Percentiles rank a stretch among this genome's conserved stretches.
These are phyloP conservation scores for Caenorhabditis virilis DNA, from an alignment of 2,888 invertebrate genomes.

Conservation along the genomic window DNA sequence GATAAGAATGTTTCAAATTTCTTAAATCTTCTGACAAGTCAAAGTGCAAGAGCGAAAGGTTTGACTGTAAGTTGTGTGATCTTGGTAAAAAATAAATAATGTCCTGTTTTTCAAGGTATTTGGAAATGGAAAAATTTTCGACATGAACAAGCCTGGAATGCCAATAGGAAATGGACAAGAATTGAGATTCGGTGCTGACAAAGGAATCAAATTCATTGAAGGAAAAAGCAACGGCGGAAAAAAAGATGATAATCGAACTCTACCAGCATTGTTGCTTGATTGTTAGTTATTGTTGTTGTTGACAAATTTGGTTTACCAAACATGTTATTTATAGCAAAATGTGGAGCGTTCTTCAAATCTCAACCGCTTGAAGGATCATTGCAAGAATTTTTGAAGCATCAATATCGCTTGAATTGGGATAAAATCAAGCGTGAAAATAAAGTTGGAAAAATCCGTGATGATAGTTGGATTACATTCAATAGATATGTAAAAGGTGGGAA, in stretches of 20 bases:
- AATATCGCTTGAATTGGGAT: not conserved
- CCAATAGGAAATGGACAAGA: slow-evolving; percentile 3
- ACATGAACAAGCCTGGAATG: not conserved
- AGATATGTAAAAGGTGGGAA: slow-evolving; percentile 2
- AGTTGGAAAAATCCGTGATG: not conserved
- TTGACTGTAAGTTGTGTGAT: slow-evolving; percentile 7
- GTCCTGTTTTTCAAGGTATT: not conserved
- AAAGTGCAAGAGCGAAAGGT: slow-evolving; percentile 2
- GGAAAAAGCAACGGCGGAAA: not conserved
- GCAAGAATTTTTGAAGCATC: not conserved
- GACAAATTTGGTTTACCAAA: not conserved
- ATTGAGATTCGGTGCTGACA: not conserved
- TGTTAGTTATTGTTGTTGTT: not conserved
- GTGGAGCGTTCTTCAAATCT: not conserved
- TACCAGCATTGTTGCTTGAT: not conserved
- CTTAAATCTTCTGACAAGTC: slow-evolving; percentile 21
- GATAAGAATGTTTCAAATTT: slow-evolving; percentile 22
- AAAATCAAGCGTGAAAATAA: not conserved
- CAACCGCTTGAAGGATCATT: not conserved
- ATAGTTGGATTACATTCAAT: not conserved
- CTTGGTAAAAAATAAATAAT: not conserved
- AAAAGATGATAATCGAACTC: not conserved
- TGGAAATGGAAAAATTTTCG: slow-evolving; percentile 3
- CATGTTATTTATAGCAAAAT: not conserved
- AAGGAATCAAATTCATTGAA: slow-evolving; percentile 10